Percentiles rank a stretch among this genome's conserved stretches.
These are phyloP conservation scores for Heliconius hewitsoni DNA, from an alignment of 1,140 invertebrate species.

Conservation along the genomic window DNA sequence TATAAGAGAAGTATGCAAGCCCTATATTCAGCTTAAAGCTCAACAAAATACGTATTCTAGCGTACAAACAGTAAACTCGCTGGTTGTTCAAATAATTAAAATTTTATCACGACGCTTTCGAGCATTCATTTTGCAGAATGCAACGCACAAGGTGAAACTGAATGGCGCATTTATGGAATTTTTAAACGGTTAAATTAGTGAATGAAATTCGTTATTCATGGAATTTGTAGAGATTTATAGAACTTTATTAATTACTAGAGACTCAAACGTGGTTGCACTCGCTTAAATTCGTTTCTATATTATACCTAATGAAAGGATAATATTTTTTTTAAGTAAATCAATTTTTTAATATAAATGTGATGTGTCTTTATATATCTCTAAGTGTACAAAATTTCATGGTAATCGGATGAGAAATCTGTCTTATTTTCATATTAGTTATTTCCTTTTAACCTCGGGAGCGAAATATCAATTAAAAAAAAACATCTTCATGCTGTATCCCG, in stretches of 20 bases:
- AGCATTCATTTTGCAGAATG: conserved; percentile 20
- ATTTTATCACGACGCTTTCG: conserved; percentile 23
- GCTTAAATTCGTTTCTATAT: too few relatives aligned
- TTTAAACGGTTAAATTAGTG: not conserved
- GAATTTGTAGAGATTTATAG: not conserved
- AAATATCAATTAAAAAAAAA: too few relatives aligned
- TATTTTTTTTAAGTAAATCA: too few relatives aligned
- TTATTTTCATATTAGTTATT: too few relatives aligned
- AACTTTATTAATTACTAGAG: not conserved
- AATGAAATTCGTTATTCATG: not conserved
- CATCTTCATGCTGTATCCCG: too few relatives aligned
- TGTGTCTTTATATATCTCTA: too few relatives aligned
- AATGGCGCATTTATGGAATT: conserved; percentile 6
- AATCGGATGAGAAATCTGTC: not conserved
- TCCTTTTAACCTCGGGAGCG: too few relatives aligned
- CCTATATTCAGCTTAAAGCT: conserved; percentile 19
- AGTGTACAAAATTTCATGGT: not conserved
- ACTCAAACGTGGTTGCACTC: too few relatives aligned
- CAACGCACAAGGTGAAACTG: not conserved
- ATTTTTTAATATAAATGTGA: too few relatives aligned
- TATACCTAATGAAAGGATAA: too few relatives aligned
- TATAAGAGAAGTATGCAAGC: conserved; percentile 16
- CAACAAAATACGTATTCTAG: conserved; percentile 23
- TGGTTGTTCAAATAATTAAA: conserved; percentile 27
- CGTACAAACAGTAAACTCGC: conserved; percentile 17